Evolutionary conservation across 1,140 invertebrate genomes (phyloP).

Genomic region (Drosophila leontia): DNA sequence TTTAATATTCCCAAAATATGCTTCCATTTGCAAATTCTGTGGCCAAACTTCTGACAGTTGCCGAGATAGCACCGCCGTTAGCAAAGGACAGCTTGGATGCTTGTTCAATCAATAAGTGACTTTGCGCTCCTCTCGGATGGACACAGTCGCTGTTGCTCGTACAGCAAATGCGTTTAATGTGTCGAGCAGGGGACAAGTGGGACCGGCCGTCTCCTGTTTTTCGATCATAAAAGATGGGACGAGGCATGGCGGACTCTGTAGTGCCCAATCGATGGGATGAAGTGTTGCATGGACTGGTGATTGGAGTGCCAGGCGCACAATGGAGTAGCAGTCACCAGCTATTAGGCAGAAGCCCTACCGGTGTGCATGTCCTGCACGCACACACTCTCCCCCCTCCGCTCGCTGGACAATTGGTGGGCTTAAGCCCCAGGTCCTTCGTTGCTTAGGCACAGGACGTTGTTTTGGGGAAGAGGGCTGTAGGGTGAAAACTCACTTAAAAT

Average conservation of each 20-base stretch:
- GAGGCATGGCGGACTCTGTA: neutral
- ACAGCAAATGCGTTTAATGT: constrained; percentile 56
- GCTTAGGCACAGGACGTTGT: constrained; percentile 49
- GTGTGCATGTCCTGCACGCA: constrained; percentile 20
- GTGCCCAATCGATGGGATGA: constrained; percentile 37
- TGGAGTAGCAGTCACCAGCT: constrained; percentile 39
- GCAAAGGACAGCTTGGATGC: constrained; percentile 15
- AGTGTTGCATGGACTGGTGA: constrained; percentile 62
- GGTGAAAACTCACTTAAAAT: constrained; percentile 74
- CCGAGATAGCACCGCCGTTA: constrained; percentile 4
- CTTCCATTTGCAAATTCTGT: constrained; percentile 27
- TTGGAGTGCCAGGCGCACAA: constrained; percentile 64
- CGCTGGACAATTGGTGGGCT: constrained; percentile 25
- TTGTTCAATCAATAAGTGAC: constrained; percentile 63
- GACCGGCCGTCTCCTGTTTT: constrained; percentile 35
- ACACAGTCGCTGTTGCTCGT: constrained; percentile 4
- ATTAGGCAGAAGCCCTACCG: constrained; percentile 49
- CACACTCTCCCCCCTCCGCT: neutral
- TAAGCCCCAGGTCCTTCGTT: constrained; percentile 20
- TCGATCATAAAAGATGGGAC: constrained; percentile 18
- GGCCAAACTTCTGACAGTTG: constrained; percentile 11
- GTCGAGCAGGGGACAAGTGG: constrained; percentile 21
- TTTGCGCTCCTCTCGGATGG: constrained; percentile 29
- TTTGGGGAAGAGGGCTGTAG: constrained; percentile 40
- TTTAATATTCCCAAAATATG: constrained; percentile 20